Evolutionary conservation across 1,140 invertebrate species (phyloP).

Genomic region (Phocides pigmalion): DNA sequence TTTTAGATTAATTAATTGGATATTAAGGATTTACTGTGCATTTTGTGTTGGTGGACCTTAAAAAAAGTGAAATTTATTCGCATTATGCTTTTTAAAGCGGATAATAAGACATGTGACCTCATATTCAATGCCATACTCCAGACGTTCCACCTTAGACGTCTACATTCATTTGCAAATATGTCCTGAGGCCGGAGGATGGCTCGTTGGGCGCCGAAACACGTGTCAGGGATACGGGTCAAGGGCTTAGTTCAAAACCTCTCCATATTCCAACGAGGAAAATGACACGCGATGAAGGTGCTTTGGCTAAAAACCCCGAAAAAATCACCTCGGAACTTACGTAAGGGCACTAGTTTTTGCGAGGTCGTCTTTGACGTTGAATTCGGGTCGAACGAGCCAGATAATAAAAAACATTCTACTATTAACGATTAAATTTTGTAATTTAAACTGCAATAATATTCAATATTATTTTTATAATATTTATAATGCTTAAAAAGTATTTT

Average conservation of each 20-base stretch:
- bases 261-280: slow-evolving; percentile 1
- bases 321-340: slow-evolving; percentile 12
- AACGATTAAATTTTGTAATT: no score
- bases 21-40: no score
- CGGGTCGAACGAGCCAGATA: slow-evolving; percentile 1
- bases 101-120: slow-evolving; percentile 3
- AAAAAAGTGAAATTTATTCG: neutral
- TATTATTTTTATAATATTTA: no score
- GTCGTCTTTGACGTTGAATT: slow-evolving; percentile 15
- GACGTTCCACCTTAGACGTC: neutral
- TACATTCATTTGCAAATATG: slow-evolving; percentile 17
- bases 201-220: slow-evolving; percentile 1
- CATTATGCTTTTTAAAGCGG: neutral
- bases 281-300: neutral
- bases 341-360: slow-evolving; percentile 8
- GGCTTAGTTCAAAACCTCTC: neutral
- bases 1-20: no score
- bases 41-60: no score
- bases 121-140: slow-evolving; percentile 1
- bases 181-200: neutral
- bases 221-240: slow-evolving; percentile 6
- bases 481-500: no score
- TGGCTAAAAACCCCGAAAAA: slow-evolving; percentile 14
- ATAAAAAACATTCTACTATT: no score
- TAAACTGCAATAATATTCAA: no score